Base-by-base conservation (phyloP, 2,888 invertebrate species). In the Branchipolynoe longqiensis region DNA sequence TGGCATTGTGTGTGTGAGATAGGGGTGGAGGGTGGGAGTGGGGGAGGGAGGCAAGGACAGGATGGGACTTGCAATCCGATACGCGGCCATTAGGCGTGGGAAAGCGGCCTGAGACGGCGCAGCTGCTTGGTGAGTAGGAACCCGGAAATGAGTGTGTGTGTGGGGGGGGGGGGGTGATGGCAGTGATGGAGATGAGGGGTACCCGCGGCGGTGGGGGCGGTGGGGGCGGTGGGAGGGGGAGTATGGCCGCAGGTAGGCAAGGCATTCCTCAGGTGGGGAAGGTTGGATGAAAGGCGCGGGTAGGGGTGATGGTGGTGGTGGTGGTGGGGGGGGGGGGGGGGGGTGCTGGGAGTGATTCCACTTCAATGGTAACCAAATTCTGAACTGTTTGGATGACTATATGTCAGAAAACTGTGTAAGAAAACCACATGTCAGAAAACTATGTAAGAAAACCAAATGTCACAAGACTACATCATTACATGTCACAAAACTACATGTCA, bases 31-130 rank as follows among this genome's bases (percentile, higher is more conserved):
- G 58, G 58, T 58, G 8, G 58, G 58, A n/a, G 58, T 58, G 58
- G 8, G 22, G 33, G 69, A 38, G 69, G 25, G 38, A 38, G 69
- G 58, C 4, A n/a, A 4, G n/a, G 58, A 12, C 4, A n/a, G 8
- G 58, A 18, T 38, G 38, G 69, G 48, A 48, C 48, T 12, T 8
- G 69, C 69, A 69, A 38, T 38, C 69, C 38, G 69, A 69, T 38
- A 33, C 69, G 25, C 69, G 38, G 38, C 69, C 69, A 69, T 69
- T 69, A 69, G 38, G 36, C 69, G 69, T 69, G 69, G 69, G 69
- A 69, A 69, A 12, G n/a, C 18, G 18, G 36, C 36, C 33, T 69
- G 69, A 69, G 69, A 69, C 69, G 69, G 14, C 18, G 8, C 69
- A 69, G 36, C 69, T 69, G 69, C 69, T 38, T 36, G 69, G 69